Evolutionary conservation across 2,113 vertebrate genomes (phyloP), one percentile per base, ranked within the genome.

Genomic region (Dissostichus mawsoni): DNA sequence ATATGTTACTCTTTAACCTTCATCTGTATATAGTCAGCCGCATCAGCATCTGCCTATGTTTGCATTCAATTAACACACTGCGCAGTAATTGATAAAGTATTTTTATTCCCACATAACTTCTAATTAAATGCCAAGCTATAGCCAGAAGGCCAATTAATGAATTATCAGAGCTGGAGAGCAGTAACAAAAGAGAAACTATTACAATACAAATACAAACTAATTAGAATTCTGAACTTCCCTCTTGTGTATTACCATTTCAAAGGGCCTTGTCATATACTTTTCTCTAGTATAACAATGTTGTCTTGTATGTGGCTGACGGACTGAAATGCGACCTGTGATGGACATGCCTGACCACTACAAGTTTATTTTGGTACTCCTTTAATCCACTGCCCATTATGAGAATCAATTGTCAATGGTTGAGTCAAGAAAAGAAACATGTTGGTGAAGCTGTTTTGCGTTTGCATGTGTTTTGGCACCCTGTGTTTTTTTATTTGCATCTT

Each of bases 101-200:
- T 81, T 79, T 83, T 20, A 68, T 71, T 87, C 52, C 41, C 20
- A 63, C 62, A 71, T 44, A 76, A 67, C 62, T 73, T 82, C 73
- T 82, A 90, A 91, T 91, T 81, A 88, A 87, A 85, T 81, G 55
- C 66, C 84, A 85, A 36, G 78, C 78, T 56, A 45, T 74, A 78
- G 80, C 74, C 84, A 76, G 85, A 89, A 87, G 86, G 82, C 69
- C 87, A 86, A 87, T 92, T 85, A 87, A 87, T 85, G 65, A 79
- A 80, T 86, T 80, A 89, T 84, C 53, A 66, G 82, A 57, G 72
- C 51, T 58, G 61, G 58, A 83, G 78, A 82, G 64, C 65, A 8
- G 51, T 53, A 70, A 81, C 69, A 82, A 81, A 84, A 85, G 81
- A 85, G 57, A 57, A 81, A 57, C 78, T 67, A 57, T 87, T 85